Evolutionary conservation across 2,113 vertebrate genomes (phyloP).

Genomic region (Larimichthys crocea): DNA sequence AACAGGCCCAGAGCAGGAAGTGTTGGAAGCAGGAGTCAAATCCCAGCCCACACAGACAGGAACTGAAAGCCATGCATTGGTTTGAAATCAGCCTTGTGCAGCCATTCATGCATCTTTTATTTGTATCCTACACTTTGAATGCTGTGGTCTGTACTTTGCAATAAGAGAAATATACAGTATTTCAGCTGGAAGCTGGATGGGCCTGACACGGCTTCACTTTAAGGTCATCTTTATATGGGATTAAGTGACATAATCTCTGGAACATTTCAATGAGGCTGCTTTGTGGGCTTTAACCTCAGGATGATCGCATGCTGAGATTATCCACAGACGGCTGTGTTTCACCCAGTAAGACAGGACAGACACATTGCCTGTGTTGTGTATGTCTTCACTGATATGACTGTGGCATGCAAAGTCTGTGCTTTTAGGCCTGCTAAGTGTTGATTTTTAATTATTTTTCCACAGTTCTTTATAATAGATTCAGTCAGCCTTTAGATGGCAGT

Average conservation of each 20-base stretch:
- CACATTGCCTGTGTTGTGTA: neutral
- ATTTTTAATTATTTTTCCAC: neutral
- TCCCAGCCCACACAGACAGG: neutral
- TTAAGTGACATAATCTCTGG: slow-evolving; percentile 56
- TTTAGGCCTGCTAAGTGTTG: neutral
- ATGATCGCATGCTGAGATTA: slow-evolving; percentile 46
- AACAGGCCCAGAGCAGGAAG: neutral
- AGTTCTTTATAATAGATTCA: neutral
- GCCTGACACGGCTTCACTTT: slow-evolving; percentile 2
- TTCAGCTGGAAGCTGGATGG: neutral
- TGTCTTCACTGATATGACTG: neutral
- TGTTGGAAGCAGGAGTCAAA: slow-evolving; percentile 1
- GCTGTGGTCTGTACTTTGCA: neutral
- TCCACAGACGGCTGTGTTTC: slow-evolving; percentile 20
- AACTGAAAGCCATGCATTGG: neutral
- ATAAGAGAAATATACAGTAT: neutral
- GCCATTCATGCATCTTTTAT: slow-evolving; percentile 32
- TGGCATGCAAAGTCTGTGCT: neutral
- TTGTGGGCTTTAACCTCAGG: slow-evolving; percentile 33
- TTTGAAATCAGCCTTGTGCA: neutral
- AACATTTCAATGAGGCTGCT: slow-evolving; percentile 14
- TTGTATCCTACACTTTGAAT: neutral
- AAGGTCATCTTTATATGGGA: slow-evolving; percentile 36
- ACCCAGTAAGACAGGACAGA: neutral
- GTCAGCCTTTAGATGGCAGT: slow-evolving; percentile 48